Evolutionary conservation across 2,888 invertebrate species (phyloP).

Genomic region (Dugesia japonica): DNA sequence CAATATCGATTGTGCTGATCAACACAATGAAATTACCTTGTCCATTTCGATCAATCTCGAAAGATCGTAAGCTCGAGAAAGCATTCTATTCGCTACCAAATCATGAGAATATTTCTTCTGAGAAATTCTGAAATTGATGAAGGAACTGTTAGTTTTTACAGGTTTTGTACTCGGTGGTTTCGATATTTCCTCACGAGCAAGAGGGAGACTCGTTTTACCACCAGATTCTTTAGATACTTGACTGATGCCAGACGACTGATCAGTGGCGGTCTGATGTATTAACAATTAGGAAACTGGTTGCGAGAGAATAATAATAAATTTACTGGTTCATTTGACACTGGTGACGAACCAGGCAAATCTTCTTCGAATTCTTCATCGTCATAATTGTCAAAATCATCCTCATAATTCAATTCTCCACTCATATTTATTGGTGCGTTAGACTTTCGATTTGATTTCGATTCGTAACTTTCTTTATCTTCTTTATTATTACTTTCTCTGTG

Average conservation of each 20-base stretch:
- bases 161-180: neutral
- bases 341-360: neutral
- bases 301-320: neutral
- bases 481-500: neutral
- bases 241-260: too few species aligned
- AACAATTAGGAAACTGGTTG: too few species aligned
- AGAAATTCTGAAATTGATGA: neutral
- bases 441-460: too few species aligned
- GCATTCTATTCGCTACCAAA: neutral
- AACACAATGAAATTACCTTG: neutral
- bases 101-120: neutral
- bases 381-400: conserved; percentile 25
- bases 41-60: neutral
- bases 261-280: too few species aligned
- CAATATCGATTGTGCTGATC: too few species aligned
- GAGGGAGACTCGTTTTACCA: neutral
- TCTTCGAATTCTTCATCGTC: conserved; percentile 4
- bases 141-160: neutral
- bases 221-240: too few species aligned
- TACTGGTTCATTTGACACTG: neutral
- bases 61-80: neutral
- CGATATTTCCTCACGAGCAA: neutral
- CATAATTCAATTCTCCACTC: too few species aligned
- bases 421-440: too few species aligned
- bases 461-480: neutral